Conservation (phyloP, 2,797 vertebrate genomes). For the Choloepus didactylus region DNA sequence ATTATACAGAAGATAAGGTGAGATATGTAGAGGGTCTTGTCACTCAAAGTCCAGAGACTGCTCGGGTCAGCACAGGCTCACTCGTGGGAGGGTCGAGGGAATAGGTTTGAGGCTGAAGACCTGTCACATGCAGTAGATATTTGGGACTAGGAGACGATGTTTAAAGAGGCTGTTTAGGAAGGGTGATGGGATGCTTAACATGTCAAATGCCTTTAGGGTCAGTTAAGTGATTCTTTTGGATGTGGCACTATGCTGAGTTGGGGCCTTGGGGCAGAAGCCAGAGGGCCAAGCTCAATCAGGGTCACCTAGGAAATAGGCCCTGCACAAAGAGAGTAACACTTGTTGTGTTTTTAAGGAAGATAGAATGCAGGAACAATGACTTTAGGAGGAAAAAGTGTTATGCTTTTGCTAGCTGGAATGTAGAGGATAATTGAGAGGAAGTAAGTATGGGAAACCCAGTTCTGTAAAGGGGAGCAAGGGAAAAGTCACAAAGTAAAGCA, state of each 20-base stretch:
- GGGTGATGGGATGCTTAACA: neutral
- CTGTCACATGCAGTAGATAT: neutral
- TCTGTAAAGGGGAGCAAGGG: neutral
- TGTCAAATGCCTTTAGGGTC: neutral
- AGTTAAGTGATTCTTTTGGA: neutral
- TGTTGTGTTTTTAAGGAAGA: constrained; percentile 19
- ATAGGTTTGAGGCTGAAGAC: neutral
- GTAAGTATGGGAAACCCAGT: neutral
- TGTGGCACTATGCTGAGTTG: neutral
- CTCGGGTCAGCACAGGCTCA: neutral
- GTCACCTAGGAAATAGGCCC: neutral
- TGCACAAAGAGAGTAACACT: neutral
- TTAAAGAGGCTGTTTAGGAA: neutral
- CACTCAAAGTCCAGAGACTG: neutral
- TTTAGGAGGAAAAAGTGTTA: neutral
- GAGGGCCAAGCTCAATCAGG: neutral
- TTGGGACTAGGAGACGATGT: neutral
- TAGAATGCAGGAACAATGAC: neutral
- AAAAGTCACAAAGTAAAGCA: constrained; percentile 4
- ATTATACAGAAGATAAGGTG: neutral
- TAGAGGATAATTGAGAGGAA: neutral
- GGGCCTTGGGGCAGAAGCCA: neutral
- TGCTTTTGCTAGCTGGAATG: neutral
- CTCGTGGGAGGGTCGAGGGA: neutral
- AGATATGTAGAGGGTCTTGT: neutral